Base-by-base conservation (phyloP, 2,113 vertebrate genomes). In the Carassius auratus region DNA sequence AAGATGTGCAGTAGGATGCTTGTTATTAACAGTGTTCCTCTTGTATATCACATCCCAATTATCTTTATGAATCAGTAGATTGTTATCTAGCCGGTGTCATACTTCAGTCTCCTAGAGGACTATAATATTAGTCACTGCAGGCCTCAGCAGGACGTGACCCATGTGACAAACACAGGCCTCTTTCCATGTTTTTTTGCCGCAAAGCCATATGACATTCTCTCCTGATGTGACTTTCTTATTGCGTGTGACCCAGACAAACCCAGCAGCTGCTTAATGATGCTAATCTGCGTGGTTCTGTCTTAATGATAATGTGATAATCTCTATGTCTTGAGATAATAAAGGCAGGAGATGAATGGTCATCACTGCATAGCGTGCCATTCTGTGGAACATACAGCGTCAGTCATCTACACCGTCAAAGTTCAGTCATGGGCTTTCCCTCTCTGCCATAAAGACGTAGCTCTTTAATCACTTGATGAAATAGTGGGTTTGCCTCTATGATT, bases 41-140 rank as follows among this genome's bases (percentile, higher is more conserved):
- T n/a, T 80, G 36, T 80, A 4, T 14, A 81, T 81, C 59, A 66
- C 21, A 66, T 66, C 5, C 45, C 48, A 68, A 15, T 66, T 9
- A 81, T 50, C 61, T 68, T 81, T 12, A 30, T 81, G 61, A 81
- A 42, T 81, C 79, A 68, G n/a, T 68, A 8, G 8, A 68, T 48
- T 68, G 15, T 81, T 38, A 81, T 66, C 61, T 4, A 33, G 19
- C 23, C 52, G 62, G 42, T 68, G 61, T 68, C 17, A 9, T 66
- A 45, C 0, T 81, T 81, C 38, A 64, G 15, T 81, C 61, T 64
- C 57, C 36, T 42, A 2, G 21, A 77, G 48, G 8, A 77, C 30
- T 57, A 30, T 59, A 57, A 7, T 69, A 45, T 79, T 33, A 66
- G 79, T 30, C 86, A 79, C 6, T 73, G 73, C 48, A 82, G n/a